Percentiles rank a stretch among this genome's conserved stretches.
Evolutionary conservation across 2,888 invertebrate species (phyloP).

Genomic region (Ctena decussata): DNA sequence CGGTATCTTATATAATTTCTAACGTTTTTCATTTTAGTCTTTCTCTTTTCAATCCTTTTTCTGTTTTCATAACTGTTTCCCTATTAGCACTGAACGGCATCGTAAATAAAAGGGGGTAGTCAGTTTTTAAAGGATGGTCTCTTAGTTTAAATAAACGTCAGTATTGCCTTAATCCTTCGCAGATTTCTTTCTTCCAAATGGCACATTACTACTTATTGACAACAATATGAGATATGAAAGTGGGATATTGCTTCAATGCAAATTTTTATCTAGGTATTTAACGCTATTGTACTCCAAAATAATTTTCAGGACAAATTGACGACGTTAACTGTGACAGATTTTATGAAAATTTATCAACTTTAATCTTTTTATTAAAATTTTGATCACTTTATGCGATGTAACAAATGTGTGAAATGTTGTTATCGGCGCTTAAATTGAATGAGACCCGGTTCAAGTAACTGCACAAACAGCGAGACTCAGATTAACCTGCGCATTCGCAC

Average conservation of each 20-base stretch:
- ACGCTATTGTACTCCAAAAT: background rate
- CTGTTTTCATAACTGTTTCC: no score
- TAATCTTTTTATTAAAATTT: conserved; percentile 13
- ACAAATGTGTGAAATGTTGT: background rate
- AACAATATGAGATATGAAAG: background rate
- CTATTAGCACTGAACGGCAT: no score
- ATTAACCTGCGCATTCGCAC: background rate
- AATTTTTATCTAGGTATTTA: background rate
- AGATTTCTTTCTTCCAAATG: no score
- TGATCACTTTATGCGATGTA: conserved; percentile 19
- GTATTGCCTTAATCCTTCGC: no score
- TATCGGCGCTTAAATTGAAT: background rate
- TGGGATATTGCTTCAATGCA: background rate
- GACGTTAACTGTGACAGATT: background rate
- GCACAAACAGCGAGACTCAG: background rate
- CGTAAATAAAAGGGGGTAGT: no score
- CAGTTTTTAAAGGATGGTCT: no score
- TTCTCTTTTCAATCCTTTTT: no score
- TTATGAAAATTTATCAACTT: conserved; percentile 23
- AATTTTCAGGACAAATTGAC: background rate
- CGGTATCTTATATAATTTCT: no score
- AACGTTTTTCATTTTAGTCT: no score
- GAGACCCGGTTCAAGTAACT: background rate
- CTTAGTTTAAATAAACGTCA: no score
- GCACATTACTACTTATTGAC: background rate